Conservation (phyloP, 2,113 vertebrate genomes). For the Dicerorhinus sumatrensis region DNA sequence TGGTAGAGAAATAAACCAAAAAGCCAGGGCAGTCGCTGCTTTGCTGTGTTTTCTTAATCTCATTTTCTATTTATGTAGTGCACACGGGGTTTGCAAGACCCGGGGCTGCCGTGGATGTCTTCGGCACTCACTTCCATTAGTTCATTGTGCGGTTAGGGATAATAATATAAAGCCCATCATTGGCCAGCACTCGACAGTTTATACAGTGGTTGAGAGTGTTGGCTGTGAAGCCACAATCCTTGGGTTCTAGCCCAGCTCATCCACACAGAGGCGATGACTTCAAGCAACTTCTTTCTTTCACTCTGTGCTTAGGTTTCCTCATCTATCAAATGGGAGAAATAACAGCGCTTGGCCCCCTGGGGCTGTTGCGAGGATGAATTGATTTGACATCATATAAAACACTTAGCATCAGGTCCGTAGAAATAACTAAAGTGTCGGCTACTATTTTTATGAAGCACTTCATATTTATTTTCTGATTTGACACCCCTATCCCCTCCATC, state of each 20-base stretch:
- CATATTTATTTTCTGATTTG: background rate
- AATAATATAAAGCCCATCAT: background rate
- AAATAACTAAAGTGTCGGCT: rapidly evolving
- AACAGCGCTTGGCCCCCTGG: background rate
- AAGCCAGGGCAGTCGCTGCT: background rate
- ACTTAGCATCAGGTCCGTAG: background rate
- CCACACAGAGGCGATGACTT: background rate
- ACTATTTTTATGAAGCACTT: background rate
- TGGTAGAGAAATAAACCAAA: constrained; percentile 29
- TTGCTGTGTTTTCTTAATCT: background rate
- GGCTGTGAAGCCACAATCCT: background rate
- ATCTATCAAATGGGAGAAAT: background rate
- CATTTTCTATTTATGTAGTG: background rate
- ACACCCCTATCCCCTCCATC: background rate
- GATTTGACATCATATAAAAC: background rate
- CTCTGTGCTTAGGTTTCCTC: background rate
- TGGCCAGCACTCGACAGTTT: background rate
- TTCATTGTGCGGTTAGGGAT: background rate
- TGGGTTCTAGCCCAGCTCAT: background rate
- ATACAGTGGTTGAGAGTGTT: background rate
- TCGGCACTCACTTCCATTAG: background rate
- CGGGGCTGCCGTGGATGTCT: background rate
- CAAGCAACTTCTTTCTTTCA: background rate
- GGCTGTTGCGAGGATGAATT: background rate
- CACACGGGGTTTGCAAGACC: background rate